Base-by-base conservation (phyloP, 1,140 invertebrate genomes). In the Orius laevigatus region DNA sequence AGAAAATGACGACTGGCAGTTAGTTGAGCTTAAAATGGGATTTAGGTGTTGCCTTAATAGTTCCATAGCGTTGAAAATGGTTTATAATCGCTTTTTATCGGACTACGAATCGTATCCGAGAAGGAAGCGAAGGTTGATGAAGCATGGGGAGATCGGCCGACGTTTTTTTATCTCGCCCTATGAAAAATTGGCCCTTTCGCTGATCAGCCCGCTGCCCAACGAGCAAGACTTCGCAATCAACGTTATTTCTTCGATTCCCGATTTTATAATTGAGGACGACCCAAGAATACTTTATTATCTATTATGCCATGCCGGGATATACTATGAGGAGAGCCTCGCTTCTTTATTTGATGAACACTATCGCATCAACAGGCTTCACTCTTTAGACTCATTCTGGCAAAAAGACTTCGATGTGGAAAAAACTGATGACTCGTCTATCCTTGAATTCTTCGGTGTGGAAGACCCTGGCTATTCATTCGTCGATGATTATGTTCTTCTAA, bases 161-260 rank as follows among this genome's bases (percentile, higher is more conserved):
- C 74, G 56, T 70, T 75, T 20, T 61, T 79, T 18, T 74, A 79
- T 62, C 73, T 76, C 1, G 79, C 89, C 54, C 81, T 91, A 93
- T 59, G 84, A 90, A 56, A 81, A 84, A 55, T 67, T 98, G 10
- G 76, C 85, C 14, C 70, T 94, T 19, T 93, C 93, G 0, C 68
- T 98, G 6, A 64, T 92, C 12, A 92, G 87, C 32, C 93, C 93
- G 1, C 70, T 98, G 56, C 94, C 94, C 11, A 98, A 98, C 65
- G 95, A 98, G 68, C 89, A 98, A 61, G 93, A 98, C 63, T 93
- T 98, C 68, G 92, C 92, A 3, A 81, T 98, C 48, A 97, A 98
- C 65, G 85, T 96, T 0, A 94, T 91, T 62, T 93, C 88, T 0
- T 68, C 98, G 41, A 69, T 98, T 52, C 91, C 90, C 16, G 92